phyloP scores from a whole-genome alignment of 92 coral and sea anemone species.

The Diadumene lineata region DNA sequence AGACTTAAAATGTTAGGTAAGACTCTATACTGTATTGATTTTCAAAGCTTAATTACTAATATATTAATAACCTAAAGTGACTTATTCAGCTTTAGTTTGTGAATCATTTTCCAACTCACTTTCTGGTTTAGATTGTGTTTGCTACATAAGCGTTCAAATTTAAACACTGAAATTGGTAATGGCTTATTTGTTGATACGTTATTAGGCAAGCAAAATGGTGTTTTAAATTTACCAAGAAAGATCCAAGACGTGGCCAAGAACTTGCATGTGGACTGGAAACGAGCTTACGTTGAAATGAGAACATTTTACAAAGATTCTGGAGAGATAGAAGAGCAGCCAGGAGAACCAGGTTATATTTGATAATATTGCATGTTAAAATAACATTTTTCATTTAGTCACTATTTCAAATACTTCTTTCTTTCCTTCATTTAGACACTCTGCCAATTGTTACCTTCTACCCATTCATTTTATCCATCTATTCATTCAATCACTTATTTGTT shows the following conservation, averaged over 20 bases:
- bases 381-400: too few relatives aligned
- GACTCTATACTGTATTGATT: not conserved
- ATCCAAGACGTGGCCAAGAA: slow-evolving; percentile 72
- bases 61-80: not conserved
- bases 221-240: slow-evolving; percentile 53
- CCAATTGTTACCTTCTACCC: not conserved
- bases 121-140: too few relatives aligned
- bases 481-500: not conserved
- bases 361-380: too few relatives aligned
- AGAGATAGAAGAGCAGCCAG: not conserved
- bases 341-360: not conserved
- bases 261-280: slow-evolving; percentile 93
- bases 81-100: not conserved
- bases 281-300: slow-evolving; percentile 81
- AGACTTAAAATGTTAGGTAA: slow-evolving; percentile 77
- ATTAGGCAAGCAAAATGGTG: slow-evolving; percentile 71
- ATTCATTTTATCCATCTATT: not conserved
- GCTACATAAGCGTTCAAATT: too few relatives aligned
- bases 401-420: too few relatives aligned
- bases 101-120: too few relatives aligned
- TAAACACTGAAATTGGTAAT: too few relatives aligned
- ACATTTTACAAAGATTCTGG: slow-evolving; percentile 21
- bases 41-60: not conserved
- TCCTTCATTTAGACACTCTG: not conserved
- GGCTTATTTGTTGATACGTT: too few relatives aligned